phyloP scores from a whole-genome alignment of 2,113 vertebrate genomes.

The Nanorana parkeri region DNA sequence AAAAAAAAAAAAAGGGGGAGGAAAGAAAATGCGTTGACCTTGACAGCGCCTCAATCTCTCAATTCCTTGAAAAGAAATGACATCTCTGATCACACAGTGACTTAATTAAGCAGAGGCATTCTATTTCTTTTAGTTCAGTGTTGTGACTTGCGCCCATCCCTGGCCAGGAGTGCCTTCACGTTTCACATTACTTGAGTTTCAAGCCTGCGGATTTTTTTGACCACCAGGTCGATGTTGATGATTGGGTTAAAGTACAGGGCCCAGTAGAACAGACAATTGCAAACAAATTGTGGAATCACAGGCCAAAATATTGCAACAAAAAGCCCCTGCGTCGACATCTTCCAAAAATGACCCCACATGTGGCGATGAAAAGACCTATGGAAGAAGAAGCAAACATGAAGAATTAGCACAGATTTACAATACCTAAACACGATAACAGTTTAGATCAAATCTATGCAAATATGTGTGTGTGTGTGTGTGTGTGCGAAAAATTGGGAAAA shows the following conservation, averaged over 20 bases:
- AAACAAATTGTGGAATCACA: constrained; percentile 89
- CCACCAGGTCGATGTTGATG: constrained; percentile 90
- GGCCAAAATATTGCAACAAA: constrained; percentile 90
- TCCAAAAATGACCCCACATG: constrained; percentile 93
- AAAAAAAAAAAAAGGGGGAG: not conserved
- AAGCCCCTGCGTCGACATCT: constrained; percentile 84
- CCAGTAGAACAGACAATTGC: constrained; percentile 95
- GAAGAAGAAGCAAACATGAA: constrained; percentile 53
- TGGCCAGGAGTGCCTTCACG: not conserved
- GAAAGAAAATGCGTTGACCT: constrained; percentile 23
- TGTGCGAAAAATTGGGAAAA: too few species aligned
- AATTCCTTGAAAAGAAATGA: constrained; percentile 26
- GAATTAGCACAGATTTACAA: too few species aligned
- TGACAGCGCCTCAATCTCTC: not conserved
- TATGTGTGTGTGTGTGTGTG: too few species aligned
- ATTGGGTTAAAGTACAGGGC: constrained; percentile 92
- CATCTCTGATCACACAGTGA: constrained; percentile 13
- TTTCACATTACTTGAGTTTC: constrained; percentile 75
- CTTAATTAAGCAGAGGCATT: not conserved
- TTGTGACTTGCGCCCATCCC: constrained; percentile 2
- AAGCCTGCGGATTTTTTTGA: constrained; percentile 84
- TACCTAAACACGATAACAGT: too few species aligned
- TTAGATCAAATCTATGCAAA: too few species aligned
- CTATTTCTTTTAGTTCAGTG: constrained; percentile 19
- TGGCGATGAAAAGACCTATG: constrained; percentile 82